Conservation (phyloP, 92 coral and sea anemone species). For the Umimayanthus kanabou region DNA sequence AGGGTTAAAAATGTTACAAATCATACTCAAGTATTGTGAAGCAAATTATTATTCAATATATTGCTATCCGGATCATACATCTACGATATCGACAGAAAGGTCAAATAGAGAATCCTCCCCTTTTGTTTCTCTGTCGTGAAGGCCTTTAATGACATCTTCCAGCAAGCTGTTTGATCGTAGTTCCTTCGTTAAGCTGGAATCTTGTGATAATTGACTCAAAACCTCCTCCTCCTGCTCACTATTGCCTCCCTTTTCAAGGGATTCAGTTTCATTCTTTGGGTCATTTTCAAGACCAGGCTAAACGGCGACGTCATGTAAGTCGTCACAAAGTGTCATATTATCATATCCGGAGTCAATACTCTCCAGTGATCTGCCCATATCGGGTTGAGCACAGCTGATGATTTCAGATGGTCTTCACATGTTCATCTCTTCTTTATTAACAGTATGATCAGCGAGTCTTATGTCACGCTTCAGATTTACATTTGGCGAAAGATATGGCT, state of each 20-base stretch:
- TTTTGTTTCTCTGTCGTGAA: neutral
- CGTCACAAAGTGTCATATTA: constrained; percentile 29
- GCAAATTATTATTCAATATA: too few species aligned
- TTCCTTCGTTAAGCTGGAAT: neutral
- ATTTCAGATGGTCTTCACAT: neutral
- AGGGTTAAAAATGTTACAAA: too few species aligned
- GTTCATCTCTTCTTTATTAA: neutral
- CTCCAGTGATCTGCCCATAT: constrained; percentile 9
- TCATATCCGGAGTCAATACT: constrained; percentile 33
- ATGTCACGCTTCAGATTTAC: neutral
- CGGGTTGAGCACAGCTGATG: neutral
- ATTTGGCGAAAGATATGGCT: too few species aligned
- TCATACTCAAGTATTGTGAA: too few species aligned
- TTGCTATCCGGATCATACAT: too few species aligned
- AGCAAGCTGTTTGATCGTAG: neutral
- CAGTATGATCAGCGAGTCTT: neutral
- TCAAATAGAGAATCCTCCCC: neutral
- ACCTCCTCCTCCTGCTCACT: neutral
- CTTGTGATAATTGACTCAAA: neutral
- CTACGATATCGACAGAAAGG: too few species aligned
- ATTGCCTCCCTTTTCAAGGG: neutral
- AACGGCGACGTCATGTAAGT: neutral
- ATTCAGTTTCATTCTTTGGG: neutral
- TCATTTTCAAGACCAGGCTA: neutral
- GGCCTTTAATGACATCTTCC: constrained; percentile 22